Evolutionary conservation across 2,113 vertebrate genomes (phyloP).

Genomic region (Percina caprodes): DNA sequence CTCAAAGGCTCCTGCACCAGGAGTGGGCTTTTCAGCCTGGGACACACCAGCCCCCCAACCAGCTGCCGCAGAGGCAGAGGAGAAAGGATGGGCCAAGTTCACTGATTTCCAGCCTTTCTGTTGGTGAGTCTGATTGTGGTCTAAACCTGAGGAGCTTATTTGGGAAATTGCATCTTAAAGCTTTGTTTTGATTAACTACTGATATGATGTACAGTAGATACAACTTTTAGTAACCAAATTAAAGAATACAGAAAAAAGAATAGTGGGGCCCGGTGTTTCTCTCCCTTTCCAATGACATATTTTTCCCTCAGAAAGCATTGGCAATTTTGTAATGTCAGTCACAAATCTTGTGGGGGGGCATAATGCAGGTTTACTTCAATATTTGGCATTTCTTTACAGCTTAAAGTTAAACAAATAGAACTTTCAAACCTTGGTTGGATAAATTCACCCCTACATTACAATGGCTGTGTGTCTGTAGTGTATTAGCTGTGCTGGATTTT

Average conservation of each 20-base stretch:
- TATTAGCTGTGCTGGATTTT: neutral
- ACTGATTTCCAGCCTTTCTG: conserved; percentile 95
- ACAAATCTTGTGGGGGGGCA: neutral
- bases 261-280: neutral
- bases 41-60: conserved; percentile 76
- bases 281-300: no score
- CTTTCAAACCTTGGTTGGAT: neutral
- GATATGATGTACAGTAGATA: neutral
- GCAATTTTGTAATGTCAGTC: neutral
- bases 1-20: conserved; percentile 76
- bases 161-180: neutral
- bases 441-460: neutral
- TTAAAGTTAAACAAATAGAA: neutral
- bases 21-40: conserved; percentile 83
- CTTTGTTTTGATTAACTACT: neutral
- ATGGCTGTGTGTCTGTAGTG: neutral
- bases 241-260: no score
- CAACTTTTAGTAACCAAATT: no score
- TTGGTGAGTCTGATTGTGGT: conserved; percentile 84
- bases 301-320: neutral
- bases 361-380: neutral
- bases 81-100: conserved; percentile 95
- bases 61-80: conserved; percentile 78
- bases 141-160: neutral
- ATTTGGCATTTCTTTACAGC: neutral